Evolutionary conservation across 2,113 vertebrate species (phyloP), one percentile per base, ranked within the genome.

Genomic region (Chamaea fasciata): DNA sequence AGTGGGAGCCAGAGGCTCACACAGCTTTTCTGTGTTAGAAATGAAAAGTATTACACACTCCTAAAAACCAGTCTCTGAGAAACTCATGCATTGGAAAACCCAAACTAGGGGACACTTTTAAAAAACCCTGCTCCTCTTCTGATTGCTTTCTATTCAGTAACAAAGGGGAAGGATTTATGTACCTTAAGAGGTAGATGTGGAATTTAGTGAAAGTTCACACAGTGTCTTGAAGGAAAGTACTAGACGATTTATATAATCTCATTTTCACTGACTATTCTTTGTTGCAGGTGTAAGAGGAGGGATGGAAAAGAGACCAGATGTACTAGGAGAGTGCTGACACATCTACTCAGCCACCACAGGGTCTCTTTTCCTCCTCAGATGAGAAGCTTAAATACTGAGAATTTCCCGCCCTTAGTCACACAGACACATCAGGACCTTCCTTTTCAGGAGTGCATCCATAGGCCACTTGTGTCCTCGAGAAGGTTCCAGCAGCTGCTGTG

Each of bases 361-460:
- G 24, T 63, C 33, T 50, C 24, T 94, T 69, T 53, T 62, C 41
- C 63, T 83, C 10, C 73, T 84, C 44, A 62, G 22, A 80, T 28
- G 39, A 83, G 55, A 88, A 78, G 13, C n/a, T 75, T 71, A 77
- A 60, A 78, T 88, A 75, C 53, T 13, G 11, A 80, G 10, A 44
- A 37, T 70, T 22, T 53, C 78, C 55, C 0, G 0, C 27, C 19
- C 33, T 83, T 67, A 55, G 60, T 42, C 39, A 84, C 47, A 50
- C 0, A 5, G 46, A 74, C 15, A 3, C 0, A 2, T 60, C 46
- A 57, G 57, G 55, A 69, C 11, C 18, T 64, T 75, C 47, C 15
- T 88, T 89, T 81, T 10, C 50, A 64, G 87, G 59, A 59, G 39
- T 27, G 46, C 15, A 20, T 67, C 71, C 47, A 5, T 18, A 69